phyloP scores from a whole-genome alignment of 2,888 invertebrate species.

The Myopa tessellatipennis region DNA sequence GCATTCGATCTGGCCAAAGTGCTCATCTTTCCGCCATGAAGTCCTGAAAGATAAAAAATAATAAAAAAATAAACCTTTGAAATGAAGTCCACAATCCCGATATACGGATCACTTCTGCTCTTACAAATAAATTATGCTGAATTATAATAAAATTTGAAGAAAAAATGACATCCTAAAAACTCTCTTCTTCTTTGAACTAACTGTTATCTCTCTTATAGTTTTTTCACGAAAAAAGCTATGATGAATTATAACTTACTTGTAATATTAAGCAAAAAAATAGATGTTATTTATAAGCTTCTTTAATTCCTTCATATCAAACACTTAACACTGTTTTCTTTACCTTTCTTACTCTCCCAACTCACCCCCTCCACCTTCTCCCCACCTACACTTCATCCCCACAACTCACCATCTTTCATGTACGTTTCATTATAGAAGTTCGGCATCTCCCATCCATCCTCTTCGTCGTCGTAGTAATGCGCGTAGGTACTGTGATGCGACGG shows the following conservation, averaged over 20 bases:
- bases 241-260: neutral
- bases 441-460: conserved; percentile 98
- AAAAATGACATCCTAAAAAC: too few species aligned
- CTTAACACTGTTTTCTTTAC: neutral
- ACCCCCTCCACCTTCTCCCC: neutral
- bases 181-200: too few species aligned
- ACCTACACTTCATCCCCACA: neutral
- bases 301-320: neutral
- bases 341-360: neutral
- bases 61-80: neutral
- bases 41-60: conserved; percentile 65
- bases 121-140: too few species aligned
- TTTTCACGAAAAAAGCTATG: neutral
- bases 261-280: neutral
- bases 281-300: neutral
- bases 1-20: conserved; percentile 93
- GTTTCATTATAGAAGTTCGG: conserved; percentile 97
- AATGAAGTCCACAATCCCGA: neutral
- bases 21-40: conserved; percentile 92
- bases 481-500: conserved; percentile 96
- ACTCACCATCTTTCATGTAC: conserved; percentile 87
- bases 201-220: too few species aligned
- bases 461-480: conserved; percentile 95
- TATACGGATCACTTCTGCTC: too few species aligned
- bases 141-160: too few species aligned